These are phyloP conservation scores for Globicephala melas DNA, from an alignment of 2,113 vertebrate genomes.

Conservation along the genomic window DNA sequence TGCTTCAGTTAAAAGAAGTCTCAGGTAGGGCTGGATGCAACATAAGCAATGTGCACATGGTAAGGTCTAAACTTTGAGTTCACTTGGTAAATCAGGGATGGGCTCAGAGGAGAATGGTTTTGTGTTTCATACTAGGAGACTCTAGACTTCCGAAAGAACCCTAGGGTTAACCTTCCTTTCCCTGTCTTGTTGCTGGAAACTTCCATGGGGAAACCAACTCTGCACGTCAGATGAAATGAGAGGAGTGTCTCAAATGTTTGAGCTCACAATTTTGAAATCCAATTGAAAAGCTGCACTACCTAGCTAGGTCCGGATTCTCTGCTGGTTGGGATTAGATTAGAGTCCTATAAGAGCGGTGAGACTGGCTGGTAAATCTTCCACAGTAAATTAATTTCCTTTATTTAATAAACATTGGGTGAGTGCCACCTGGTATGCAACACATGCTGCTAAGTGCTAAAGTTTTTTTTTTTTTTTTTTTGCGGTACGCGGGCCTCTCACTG, in stretches of 20 bases:
- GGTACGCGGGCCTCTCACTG: too few species aligned
- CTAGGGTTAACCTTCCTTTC: background rate
- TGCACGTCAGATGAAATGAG: background rate
- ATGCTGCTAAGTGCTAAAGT: background rate
- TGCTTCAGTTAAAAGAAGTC: background rate
- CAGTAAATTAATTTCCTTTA: background rate
- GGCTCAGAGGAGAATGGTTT: background rate
- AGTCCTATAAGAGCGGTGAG: background rate
- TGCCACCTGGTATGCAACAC: background rate
- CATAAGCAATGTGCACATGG: accelerated
- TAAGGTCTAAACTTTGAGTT: background rate
- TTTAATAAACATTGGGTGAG: background rate
- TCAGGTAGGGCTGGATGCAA: background rate
- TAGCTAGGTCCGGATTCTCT: background rate
- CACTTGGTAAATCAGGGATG: background rate
- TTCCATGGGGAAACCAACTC: background rate
- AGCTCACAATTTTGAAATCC: background rate
- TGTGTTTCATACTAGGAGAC: background rate
- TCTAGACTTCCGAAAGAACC: background rate
- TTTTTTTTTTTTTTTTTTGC: background rate
- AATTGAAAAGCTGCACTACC: background rate
- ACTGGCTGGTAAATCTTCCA: background rate
- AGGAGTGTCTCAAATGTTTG: background rate
- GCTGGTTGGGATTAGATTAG: background rate
- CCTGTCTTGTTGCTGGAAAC: background rate